Evolutionary conservation across 2,113 vertebrate species (phyloP), one percentile per base, ranked within the genome.

Genomic region (Alethe castanea): DNA sequence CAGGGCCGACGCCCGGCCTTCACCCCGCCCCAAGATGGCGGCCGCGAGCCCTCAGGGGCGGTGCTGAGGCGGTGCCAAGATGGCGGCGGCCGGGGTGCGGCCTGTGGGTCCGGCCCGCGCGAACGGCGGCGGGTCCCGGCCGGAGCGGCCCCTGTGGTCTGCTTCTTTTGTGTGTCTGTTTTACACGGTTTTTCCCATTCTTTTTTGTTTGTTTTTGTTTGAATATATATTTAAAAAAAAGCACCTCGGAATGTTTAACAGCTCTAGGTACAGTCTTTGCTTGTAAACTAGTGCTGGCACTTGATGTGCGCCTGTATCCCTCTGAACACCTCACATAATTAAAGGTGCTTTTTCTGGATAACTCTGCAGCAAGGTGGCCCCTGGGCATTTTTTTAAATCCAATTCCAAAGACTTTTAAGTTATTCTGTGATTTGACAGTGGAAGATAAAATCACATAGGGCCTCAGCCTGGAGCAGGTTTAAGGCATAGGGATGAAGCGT

Each of bases 291-390:
- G 19, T 7, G 35, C 33, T n/a, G 59, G 22, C 24, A 25, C 6
- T 4, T 4, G 2, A 33, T 10, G 28, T 5, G 36, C 0, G 0
- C 12, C 23, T 3, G 10, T 5, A 2, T 28, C 23, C 22, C 15
- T 52, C 4, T 4, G 29, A 35, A 15, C 1, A 0, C 33, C 23
- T 40, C 42, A 5, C 25, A 1, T 14, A 18, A 52, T n/a, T 28
- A 38, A 57, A 26, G 13, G 5, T 31, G 25, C 4, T 35, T 74
- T 62, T 52, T 3, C 5, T 1, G 4, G 47, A 33, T 79, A 9
- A 16, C 2, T 5, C 31, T 65, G 73, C 0, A 0, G 28, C 48
- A 35, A 50, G 26, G 10, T 44, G 67, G 12, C 7, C 29, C 11
- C 14, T 0, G 1, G 47, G 25, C 2, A 0, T 36, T 67, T 47